phyloP scores from a whole-genome alignment of 2,113 vertebrate genomes.

The sheep (Ovis aries) region ARS-UI_Ramb_v3.0 NC_056063.1:47387001-47387500 shows the following conservation, averaged over 20 bases:
- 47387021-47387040: neutral
- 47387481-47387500: no score
- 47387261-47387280: no score
- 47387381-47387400: neutral
- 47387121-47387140: neutral
- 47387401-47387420: neutral
- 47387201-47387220: no score
- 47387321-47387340: neutral
- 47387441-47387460: neutral
- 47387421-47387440: neutral
- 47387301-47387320: constrained; percentile 1
- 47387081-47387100: neutral
- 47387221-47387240: no score
- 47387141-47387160: neutral
- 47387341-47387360: neutral
- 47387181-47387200: neutral
- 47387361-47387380: neutral
- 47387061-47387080: neutral
- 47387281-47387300: neutral
- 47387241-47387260: no score
- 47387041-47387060: neutral
- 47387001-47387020: neutral
- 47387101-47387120: neutral
- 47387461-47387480: neutral
- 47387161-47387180: neutral